phyloP scores from a whole-genome alignment of 2,113 vertebrate genomes.

The Lathamus discolor region DNA sequence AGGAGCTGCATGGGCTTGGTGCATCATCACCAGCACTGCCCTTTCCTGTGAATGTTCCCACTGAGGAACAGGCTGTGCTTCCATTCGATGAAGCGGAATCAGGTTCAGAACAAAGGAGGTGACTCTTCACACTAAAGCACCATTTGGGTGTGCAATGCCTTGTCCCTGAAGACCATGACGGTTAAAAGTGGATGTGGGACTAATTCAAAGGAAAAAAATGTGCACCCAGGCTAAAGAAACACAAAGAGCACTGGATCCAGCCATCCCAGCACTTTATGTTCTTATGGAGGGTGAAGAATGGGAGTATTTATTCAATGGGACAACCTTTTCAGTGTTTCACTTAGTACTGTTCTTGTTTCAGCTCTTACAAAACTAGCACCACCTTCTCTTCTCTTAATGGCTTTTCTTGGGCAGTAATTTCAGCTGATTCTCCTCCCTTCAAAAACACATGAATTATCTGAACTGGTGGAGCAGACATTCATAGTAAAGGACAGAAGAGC shows the following conservation, averaged over 20 bases:
- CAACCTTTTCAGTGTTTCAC: not conserved
- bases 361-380: not conserved
- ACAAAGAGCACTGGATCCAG: not conserved
- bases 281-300: not conserved
- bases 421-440: not conserved
- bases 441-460: not conserved
- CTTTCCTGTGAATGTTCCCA: not conserved
- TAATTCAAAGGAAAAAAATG: not conserved
- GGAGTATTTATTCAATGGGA: not conserved
- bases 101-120: not conserved
- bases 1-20: not conserved
- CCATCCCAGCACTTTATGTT: not conserved
- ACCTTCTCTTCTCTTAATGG: not conserved
- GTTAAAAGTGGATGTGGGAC: rapidly evolving
- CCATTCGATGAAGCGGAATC: not conserved
- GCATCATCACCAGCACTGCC: not conserved
- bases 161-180: not conserved
- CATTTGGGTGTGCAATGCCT: not conserved
- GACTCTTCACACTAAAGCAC: not conserved
- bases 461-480: not conserved
- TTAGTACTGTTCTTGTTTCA: not conserved
- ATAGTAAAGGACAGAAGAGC: not conserved
- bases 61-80: not conserved
- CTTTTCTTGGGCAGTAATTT: not conserved
- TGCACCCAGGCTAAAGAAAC: not conserved